Conservation (phyloP, 2,797 vertebrate genomes). For the Potorous gilbertii region DNA sequence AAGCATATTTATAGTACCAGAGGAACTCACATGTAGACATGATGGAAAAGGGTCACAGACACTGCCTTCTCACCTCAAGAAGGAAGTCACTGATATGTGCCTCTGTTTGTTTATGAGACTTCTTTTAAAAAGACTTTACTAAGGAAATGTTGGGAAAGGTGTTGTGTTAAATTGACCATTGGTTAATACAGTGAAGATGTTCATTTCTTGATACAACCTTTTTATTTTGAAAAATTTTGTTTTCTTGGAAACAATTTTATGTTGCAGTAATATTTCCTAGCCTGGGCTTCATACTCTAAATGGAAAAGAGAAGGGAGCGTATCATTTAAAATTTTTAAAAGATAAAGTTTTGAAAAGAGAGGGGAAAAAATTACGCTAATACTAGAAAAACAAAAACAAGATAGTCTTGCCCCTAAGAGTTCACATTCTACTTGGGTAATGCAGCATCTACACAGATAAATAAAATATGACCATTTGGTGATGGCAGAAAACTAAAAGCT, state of each 20-base stretch:
- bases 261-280: not conserved
- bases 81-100: not conserved
- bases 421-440: not conserved
- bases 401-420: not conserved
- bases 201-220: not conserved
- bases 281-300: not conserved
- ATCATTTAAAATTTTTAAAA: not conserved
- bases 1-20: constrained; percentile 77
- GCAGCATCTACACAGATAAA: not conserved
- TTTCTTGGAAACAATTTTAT: not conserved
- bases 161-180: not conserved
- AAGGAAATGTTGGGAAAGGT: constrained; percentile 32
- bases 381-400: not conserved
- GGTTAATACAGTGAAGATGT: not conserved
- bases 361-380: not conserved
- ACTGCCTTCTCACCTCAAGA: constrained; percentile 7
- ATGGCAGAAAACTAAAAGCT: not conserved
- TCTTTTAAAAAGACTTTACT: constrained; percentile 8
- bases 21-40: constrained; percentile 66
- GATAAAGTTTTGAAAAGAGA: not conserved
- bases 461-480: not conserved
- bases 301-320: not conserved
- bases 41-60: constrained; percentile 42
- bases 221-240: not conserved
- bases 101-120: not conserved